Evolutionary conservation across 2,113 vertebrate genomes (phyloP), one percentile per base, ranked within the genome.

Genomic region (Siniperca chuatsi): DNA sequence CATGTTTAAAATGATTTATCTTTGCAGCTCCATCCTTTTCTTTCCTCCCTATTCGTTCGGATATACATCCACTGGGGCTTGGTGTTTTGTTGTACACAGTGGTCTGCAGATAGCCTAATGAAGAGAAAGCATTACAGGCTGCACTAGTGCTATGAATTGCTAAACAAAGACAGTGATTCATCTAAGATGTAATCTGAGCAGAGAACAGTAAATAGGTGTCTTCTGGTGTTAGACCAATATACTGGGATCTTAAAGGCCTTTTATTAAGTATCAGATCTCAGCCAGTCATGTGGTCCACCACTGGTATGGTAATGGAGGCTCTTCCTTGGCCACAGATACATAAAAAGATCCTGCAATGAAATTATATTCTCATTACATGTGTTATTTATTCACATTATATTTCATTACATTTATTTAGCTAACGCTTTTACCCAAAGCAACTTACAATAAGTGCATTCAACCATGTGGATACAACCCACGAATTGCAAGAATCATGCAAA

Each of bases 91-190:
- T 70, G 70, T 70, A 8, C 71, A 52, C 61, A 35, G 62, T 1
- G 35, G 70, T 75, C 67, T 80, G 75, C 82, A 76, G 78, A 84
- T 83, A 75, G 62, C 37, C 61, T 86, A 85, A 90, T 87, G 86
- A 87, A 89, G 86, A 88, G 86, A 79, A 89, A 82, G 73, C 72
- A 78, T 77, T 55, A 18, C 74, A 66, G 79, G 46, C 85, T 73
- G 81, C 69, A n/a, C 65, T 79, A 55, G 55, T 60, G 33, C 69
- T 75, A 75, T 48, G 64, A 46, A 81, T 18, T 64, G 57, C 66
- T 42, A 66, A 85, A 86, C 71, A 89, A 79, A 93, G 89, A 82
- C 21, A 33, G 81, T 71, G 83, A 90, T 93, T 91, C 79, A 85
- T 93, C 84, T 83, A 8, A 86, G 37, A 42, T 79, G 76, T 87